Percentiles rank a stretch among this genome's conserved stretches.
phyloP scores from a whole-genome alignment of 64 coral and sea anemone genomes.

The Astreopora myriophthalma region DNA sequence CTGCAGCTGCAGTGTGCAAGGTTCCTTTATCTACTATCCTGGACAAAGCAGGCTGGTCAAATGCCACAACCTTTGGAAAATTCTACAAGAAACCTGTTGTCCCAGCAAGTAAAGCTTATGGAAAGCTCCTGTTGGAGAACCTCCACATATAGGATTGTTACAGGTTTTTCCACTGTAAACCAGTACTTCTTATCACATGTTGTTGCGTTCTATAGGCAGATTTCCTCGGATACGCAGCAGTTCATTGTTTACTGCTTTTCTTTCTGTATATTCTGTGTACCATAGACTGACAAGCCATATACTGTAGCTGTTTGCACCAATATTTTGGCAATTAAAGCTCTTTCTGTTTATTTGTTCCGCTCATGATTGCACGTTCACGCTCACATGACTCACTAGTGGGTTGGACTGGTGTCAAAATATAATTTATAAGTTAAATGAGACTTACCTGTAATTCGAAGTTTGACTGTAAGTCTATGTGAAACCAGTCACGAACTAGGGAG shows the following conservation, averaged over 20 bases:
- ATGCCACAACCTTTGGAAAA: conserved; percentile 59
- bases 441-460: background rate
- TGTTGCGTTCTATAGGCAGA: conserved; percentile 3
- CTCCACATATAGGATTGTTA: conserved; percentile 58
- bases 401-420: conserved; percentile 46
- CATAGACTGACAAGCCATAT: background rate
- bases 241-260: background rate
- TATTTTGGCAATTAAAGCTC: conserved; percentile 9
- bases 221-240: background rate
- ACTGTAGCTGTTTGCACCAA: background rate
- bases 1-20: conserved; percentile 58
- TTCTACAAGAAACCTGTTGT: conserved; percentile 65
- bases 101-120: conserved; percentile 68
- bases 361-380: conserved; percentile 28
- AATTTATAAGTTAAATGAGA: conserved; percentile 40
- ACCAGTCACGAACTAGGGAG: conserved; percentile 5
- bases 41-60: conserved; percentile 45
- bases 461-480: background rate
- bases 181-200: conserved; percentile 31
- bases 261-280: background rate
- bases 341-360: background rate
- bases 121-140: conserved; percentile 63
- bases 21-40: conserved; percentile 59
- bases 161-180: conserved; percentile 15
- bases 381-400: conserved; percentile 51